Evolutionary conservation across 1,140 invertebrate genomes (phyloP).

Genomic region (Coboldia fuscipes): DNA sequence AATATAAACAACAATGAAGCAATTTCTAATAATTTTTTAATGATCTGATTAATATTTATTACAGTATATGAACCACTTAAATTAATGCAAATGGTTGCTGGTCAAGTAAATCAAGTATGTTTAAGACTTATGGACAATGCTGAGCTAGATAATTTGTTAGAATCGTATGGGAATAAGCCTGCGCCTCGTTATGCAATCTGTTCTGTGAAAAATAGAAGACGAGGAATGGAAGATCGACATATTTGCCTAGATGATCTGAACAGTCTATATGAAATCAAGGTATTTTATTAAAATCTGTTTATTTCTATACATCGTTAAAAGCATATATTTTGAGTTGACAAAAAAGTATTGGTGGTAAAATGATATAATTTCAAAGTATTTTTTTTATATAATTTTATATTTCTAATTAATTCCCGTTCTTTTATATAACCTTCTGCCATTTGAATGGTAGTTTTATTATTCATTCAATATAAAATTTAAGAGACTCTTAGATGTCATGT

Average conservation of each 20-base stretch:
- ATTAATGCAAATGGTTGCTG: neutral
- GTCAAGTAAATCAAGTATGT: neutral
- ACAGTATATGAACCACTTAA: constrained; percentile 2
- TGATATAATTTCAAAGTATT: neutral
- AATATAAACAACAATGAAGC: no score
- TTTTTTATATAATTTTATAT: neutral
- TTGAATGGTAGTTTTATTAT: no score
- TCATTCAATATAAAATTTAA: no score
- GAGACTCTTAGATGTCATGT: no score
- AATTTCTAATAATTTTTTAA: no score
- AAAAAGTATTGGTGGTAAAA: no score
- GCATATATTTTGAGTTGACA: no score
- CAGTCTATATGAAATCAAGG: constrained; percentile 1
- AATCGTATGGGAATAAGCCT: neutral
- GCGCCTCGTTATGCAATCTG: neutral
- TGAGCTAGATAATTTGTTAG: constrained; percentile 1
- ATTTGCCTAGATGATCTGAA: constrained; percentile 2
- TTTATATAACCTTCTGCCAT: no score
- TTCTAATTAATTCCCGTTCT: neutral
- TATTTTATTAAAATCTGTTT: neutral
- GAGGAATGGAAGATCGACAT: constrained; percentile 3
- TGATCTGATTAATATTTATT: no score
- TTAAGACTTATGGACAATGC: constrained; percentile 1
- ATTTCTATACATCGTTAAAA: no score
- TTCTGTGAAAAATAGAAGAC: constrained; percentile 1